These are phyloP conservation scores for Pantala flavescens DNA, from an alignment of 1,140 invertebrate species.

Conservation along the genomic window DNA sequence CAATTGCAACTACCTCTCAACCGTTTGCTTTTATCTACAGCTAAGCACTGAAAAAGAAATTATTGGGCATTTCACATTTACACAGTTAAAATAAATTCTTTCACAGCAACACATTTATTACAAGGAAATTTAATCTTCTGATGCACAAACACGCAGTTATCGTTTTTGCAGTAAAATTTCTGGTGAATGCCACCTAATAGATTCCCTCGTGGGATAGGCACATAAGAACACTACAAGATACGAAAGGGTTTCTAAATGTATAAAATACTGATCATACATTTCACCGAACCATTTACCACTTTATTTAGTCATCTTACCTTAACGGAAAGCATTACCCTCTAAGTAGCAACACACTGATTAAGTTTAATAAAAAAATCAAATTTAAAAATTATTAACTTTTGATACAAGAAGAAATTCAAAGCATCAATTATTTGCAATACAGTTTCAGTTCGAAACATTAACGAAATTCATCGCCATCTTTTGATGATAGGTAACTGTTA, in stretches of 20 bases:
- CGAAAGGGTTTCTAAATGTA: neutral
- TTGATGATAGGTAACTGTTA: slow-evolving; percentile 7
- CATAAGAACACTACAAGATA: neutral
- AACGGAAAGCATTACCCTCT: neutral
- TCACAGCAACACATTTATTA: neutral
- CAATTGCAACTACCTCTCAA: neutral
- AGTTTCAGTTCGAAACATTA: neutral
- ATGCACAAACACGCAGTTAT: neutral
- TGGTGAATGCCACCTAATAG: neutral
- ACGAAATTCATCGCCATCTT: neutral
- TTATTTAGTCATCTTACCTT: neutral
- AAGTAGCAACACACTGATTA: neutral
- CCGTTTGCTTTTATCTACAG: slow-evolving; percentile 7
- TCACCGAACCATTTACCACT: slow-evolving; percentile 8
- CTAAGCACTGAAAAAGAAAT: slow-evolving; percentile 6
- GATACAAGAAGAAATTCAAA: neutral
- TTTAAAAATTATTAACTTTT: neutral
- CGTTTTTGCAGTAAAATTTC: neutral
- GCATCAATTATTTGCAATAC: slow-evolving; percentile 2
- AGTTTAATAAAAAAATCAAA: neutral
- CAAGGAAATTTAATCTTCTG: neutral
- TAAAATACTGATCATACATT: neutral
- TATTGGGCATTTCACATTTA: neutral
- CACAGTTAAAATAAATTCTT: neutral
- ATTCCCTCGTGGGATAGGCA: neutral